Conservation (phyloP, 2,113 vertebrate genomes). For the Xenotilapia longispinis region DNA sequence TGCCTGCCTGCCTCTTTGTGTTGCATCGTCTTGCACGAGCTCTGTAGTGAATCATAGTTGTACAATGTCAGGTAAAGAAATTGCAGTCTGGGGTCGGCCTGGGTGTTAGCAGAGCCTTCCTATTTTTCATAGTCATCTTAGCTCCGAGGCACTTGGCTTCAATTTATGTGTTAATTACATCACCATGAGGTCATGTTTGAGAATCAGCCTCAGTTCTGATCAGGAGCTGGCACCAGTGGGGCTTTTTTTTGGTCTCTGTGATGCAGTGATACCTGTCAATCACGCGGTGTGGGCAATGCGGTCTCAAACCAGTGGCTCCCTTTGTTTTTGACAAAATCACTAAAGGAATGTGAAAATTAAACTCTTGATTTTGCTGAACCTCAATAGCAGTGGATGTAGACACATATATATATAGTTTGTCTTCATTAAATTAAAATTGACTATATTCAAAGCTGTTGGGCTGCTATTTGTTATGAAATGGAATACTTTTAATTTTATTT, state of each 20-base stretch:
- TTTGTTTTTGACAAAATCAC: not conserved
- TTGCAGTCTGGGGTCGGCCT: not conserved
- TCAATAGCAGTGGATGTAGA: not conserved
- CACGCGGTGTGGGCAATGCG: not conserved
- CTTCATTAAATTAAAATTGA: not conserved
- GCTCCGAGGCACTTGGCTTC: not conserved
- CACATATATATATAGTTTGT: not conserved
- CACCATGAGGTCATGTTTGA: not conserved
- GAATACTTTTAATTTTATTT: not conserved
- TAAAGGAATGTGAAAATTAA: not conserved
- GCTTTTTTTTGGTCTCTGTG: not conserved
- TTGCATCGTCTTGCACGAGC: not conserved
- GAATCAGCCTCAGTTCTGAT: not conserved
- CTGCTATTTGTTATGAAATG: not conserved
- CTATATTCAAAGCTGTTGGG: not conserved
- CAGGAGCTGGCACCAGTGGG: not conserved
- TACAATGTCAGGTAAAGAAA: not conserved
- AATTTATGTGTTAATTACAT: not conserved
- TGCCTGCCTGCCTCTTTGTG: not conserved
- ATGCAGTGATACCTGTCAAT: not conserved
- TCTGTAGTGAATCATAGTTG: not conserved
- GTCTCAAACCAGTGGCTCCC: not conserved
- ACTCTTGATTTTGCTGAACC: not conserved
- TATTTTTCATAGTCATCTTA: not conserved
- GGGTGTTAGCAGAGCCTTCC: not conserved